Conservation (phyloP, 2,797 vertebrate species). For the Scleropages formosus region DNA sequence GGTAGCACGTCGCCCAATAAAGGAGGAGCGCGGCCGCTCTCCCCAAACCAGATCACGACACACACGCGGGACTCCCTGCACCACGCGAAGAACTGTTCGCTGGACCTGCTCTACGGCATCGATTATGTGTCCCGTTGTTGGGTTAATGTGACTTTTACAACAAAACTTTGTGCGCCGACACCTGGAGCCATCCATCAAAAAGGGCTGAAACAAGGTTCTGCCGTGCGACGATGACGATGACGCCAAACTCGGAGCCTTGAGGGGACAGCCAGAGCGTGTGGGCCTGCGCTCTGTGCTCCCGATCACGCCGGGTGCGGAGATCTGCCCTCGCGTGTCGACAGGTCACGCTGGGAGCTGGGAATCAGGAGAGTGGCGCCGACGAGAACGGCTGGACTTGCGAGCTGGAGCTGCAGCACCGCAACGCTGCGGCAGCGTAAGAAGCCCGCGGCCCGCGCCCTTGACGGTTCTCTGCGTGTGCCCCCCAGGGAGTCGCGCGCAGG, state of each 20-base stretch:
- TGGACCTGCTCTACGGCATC: conserved; percentile 29
- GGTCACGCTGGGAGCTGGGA: neutral
- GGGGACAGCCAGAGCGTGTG: no score
- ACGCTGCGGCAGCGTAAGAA: neutral
- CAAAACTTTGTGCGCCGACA: neutral
- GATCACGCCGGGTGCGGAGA: neutral
- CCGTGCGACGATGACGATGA: no score
- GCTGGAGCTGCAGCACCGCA: no score
- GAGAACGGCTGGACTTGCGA: no score
- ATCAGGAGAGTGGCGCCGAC: no score
- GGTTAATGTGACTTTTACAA: conserved; percentile 11
- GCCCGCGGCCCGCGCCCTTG: neutral
- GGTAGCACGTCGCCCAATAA: neutral
- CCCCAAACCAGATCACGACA: neutral
- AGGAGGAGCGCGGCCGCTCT: neutral
- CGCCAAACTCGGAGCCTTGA: no score
- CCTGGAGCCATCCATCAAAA: conserved; percentile 4
- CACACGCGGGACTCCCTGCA: neutral
- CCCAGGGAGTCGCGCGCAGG: conserved; percentile 6
- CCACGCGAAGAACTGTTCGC: conserved; percentile 18
- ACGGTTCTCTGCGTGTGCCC: neutral
- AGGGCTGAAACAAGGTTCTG: neutral
- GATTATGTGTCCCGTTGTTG: conserved; percentile 13
- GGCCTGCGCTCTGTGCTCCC: no score
- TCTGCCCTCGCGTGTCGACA: neutral